Conservation (phyloP, 2,888 invertebrate species). For the Hypselothyrea guttata region DNA sequence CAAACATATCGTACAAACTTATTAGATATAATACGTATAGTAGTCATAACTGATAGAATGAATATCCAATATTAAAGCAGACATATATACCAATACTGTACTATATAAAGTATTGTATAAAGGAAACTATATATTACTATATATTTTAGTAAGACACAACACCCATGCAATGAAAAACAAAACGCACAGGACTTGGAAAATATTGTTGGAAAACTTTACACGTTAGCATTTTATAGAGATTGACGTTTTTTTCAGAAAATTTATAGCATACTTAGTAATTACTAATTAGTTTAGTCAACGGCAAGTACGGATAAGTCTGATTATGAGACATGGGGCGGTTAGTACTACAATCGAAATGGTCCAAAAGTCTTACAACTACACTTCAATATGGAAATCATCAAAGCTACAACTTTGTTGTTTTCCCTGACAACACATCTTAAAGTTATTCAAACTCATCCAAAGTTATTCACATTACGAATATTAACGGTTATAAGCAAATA, state of each 20-base stretch:
- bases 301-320: constrained; percentile 66
- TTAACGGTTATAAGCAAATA: too few species aligned
- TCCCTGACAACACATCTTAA: too few species aligned
- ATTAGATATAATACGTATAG: constrained; percentile 47
- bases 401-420: constrained; percentile 9
- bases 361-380: constrained; percentile 61
- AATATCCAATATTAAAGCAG: background rate
- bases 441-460: too few species aligned
- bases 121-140: constrained; percentile 22
- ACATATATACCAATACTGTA: constrained; percentile 30
- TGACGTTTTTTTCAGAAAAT: constrained; percentile 62
- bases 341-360: constrained; percentile 67
- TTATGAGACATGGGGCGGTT: constrained; percentile 26
- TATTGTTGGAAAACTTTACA: constrained; percentile 69
- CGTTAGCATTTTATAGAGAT: constrained; percentile 69
- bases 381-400: constrained; percentile 38
- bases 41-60: constrained; percentile 36
- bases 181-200: constrained; percentile 68
- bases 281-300: constrained; percentile 40
- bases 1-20: constrained; percentile 81
- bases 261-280: constrained; percentile 48
- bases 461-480: too few species aligned
- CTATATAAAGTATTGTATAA: constrained; percentile 27
- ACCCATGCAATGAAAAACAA: constrained; percentile 33
- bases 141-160: constrained; percentile 65